Evolutionary conservation across 2,797 vertebrate genomes (phyloP), one percentile per base, ranked within the genome.

Genomic region (Perodicticus potto): DNA sequence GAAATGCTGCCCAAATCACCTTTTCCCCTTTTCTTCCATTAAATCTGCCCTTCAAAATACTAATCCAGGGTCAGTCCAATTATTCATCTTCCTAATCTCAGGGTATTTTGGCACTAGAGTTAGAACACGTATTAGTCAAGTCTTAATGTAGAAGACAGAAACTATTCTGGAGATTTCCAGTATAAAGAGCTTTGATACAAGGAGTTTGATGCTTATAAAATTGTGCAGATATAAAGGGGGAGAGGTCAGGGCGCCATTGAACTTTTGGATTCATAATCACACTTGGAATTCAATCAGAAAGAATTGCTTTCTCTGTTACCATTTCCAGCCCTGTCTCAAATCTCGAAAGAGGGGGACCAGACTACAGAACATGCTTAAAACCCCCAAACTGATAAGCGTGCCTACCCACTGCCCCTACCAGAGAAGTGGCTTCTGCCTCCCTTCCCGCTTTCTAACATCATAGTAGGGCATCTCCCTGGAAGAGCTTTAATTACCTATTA

Each of bases 11-110:
- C 27, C 63, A 73, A 34, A 29, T 74, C 32, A 34, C 70, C 16
- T 77, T 87, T 25, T 5, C 22, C 4, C 45, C 34, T 86, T 93
- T 37, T 25, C 11, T 82, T 59, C 73, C n/a, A 37, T 89, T 72
- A 69, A 89, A 45, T 23, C 88, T 83, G 19, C n/a, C 57, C 73
- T 72, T 67, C 57, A 82, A 82, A 96, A 84, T 59, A 34, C 53
- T 59, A 83, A 45, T 69, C 80, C 3, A 20, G 6, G 19, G 7
- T 85, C 61, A 14, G 29, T 34, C 49, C 49, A 32, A 16, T 59
- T 82, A 53, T 61, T 82, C 73, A 83, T 49, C 45, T 22, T 96
- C 40, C n/a, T 43, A 67, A 72, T 72, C 43, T 65, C 34, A 72
- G 65, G 22, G 40, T 86, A 2, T 67, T 91, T 69, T 32, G 43